phyloP scores from a whole-genome alignment of 2,113 vertebrate species.

The Crotophaga sulcirostris region DNA sequence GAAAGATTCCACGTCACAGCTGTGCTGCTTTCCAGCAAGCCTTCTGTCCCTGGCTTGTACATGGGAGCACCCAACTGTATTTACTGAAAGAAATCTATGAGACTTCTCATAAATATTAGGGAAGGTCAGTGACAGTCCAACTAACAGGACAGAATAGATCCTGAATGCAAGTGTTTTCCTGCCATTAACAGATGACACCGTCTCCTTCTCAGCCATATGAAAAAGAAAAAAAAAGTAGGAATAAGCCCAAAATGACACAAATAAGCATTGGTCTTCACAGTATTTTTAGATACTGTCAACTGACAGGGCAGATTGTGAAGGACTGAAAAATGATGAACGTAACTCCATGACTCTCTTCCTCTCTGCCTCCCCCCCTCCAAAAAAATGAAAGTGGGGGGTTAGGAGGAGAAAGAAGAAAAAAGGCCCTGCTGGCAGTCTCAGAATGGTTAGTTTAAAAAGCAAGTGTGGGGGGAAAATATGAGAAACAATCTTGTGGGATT shows the following conservation, averaged over 20 bases:
- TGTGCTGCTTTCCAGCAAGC: neutral
- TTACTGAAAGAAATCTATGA: neutral
- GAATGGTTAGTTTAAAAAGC: conserved; percentile 54
- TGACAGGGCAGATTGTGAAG: conserved; percentile 61
- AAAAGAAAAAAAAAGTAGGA: neutral
- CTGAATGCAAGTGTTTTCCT: neutral
- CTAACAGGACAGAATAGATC: neutral
- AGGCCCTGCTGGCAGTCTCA: conserved; percentile 40
- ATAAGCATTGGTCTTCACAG: conserved; percentile 11
- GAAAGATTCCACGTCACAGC: neutral
- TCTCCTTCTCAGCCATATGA: neutral
- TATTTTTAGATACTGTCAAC: conserved; percentile 68
- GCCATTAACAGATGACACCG: neutral
- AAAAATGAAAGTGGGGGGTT: neutral
- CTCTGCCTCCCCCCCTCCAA: neutral
- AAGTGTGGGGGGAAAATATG: conserved; percentile 61
- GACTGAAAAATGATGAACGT: conserved; percentile 58
- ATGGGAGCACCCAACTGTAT: neutral
- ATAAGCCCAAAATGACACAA: conserved; percentile 13
- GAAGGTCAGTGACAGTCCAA: neutral
- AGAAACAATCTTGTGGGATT: conserved; percentile 75
- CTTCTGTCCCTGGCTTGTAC: neutral
- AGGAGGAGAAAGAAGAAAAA: neutral
- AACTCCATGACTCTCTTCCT: conserved; percentile 39
- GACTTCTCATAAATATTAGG: neutral